Evolutionary conservation across 35 echinoderm and acorn worm genomes (phyloP).

Genomic region (Nesometra sesokonis): DNA sequence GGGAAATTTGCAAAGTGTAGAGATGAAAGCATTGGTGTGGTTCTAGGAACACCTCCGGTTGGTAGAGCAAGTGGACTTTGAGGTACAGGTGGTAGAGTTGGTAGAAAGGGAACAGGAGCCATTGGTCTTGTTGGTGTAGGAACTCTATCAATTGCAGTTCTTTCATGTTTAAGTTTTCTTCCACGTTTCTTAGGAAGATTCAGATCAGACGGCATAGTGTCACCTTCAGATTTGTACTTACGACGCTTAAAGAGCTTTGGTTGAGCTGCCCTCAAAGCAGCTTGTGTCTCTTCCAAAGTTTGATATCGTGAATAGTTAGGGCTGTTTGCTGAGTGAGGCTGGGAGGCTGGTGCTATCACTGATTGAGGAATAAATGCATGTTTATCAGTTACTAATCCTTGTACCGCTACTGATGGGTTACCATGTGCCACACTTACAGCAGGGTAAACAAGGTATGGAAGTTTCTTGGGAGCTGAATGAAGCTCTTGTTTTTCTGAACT

Average conservation of each 20-base stretch:
- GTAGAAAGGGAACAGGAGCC: not conserved
- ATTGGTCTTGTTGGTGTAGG: conserved; percentile 30
- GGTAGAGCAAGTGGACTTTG: not conserved
- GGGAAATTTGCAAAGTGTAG: not conserved
- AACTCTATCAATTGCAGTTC: not conserved
- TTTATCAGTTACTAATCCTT: not conserved
- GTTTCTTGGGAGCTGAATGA: not conserved
- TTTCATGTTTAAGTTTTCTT: conserved; percentile 32
- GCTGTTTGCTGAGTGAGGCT: not conserved
- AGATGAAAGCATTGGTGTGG: not conserved
- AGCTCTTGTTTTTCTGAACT: not conserved
- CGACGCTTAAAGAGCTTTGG: conserved; percentile 15
- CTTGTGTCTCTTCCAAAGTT: not conserved
- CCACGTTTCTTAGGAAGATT: conserved; percentile 28
- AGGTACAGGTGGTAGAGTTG: not conserved
- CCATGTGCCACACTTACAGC: not conserved
- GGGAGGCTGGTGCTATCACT: not conserved
- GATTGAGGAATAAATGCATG: not conserved
- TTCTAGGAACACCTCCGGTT: not conserved
- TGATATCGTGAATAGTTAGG: not conserved
- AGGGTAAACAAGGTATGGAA: not conserved
- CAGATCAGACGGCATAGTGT: conserved; percentile 1
- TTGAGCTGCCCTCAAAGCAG: not conserved
- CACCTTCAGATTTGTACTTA: conserved; percentile 65
- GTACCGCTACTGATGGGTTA: not conserved